These are phyloP conservation scores for Gallinago jamesoni DNA, from an alignment of 2,113 vertebrate species.

Conservation along the genomic window DNA sequence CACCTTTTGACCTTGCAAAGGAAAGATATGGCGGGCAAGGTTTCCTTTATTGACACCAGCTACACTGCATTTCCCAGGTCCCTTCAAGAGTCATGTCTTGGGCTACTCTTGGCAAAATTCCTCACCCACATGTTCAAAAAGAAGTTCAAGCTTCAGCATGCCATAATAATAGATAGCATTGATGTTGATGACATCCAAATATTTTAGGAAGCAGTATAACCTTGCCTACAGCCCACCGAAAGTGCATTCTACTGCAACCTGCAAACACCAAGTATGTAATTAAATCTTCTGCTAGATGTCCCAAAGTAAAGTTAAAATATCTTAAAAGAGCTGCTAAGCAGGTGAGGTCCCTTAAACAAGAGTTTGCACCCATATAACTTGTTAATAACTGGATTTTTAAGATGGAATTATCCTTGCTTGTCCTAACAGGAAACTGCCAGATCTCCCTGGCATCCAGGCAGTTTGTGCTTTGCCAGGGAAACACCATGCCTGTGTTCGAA, in stretches of 20 bases:
- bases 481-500: rapidly evolving
- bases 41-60: neutral
- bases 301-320: neutral
- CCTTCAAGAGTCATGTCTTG: neutral
- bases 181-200: neutral
- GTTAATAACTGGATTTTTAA: neutral
- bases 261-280: neutral
- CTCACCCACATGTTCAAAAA: neutral
- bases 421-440: neutral
- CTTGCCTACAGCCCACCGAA: neutral
- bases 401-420: neutral
- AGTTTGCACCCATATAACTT: neutral
- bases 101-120: neutral
- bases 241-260: neutral
- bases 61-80: neutral
- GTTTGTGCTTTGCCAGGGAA: neutral
- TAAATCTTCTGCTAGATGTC: neutral
- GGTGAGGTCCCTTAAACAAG: neutral
- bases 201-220: neutral
- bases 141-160: neutral
- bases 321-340: neutral
- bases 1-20: neutral
- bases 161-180: neutral
- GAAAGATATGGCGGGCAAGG: neutral
- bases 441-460: neutral